phyloP scores from a whole-genome alignment of 2,113 vertebrate genomes.

The Pimephales promelas region DNA sequence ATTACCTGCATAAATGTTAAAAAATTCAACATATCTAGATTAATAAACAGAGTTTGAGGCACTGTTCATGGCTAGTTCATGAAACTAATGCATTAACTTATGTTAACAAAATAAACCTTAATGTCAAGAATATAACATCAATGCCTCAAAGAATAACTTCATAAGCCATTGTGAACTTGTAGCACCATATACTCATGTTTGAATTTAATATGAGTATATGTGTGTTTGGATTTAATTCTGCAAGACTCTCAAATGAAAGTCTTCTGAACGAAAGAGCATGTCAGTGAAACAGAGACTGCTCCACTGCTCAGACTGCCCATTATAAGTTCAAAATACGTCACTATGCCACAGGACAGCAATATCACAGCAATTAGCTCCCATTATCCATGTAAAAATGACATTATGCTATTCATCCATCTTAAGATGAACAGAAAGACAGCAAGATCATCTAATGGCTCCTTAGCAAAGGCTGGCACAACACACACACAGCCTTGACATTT shows the following conservation, averaged over 20 bases:
- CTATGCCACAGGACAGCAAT: slow-evolving; percentile 10
- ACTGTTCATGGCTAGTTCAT: neutral
- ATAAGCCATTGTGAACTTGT: neutral
- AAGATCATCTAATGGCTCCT: slow-evolving; percentile 11
- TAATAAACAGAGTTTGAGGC: neutral
- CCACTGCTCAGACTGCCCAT: neutral
- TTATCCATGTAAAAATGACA: slow-evolving; percentile 30
- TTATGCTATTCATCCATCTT: neutral
- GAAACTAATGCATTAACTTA: neutral
- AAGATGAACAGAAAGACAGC: slow-evolving; percentile 12
- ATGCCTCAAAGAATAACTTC: neutral
- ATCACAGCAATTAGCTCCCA: slow-evolving; percentile 36
- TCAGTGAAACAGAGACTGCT: neutral
- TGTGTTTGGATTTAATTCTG: neutral
- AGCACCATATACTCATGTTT: neutral
- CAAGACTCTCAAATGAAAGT: neutral
- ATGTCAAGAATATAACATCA: neutral
- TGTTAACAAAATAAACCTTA: neutral
- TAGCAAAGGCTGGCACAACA: slow-evolving; percentile 7
- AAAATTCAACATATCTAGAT: neutral
- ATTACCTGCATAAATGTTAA: neutral
- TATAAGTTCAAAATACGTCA: slow-evolving; percentile 5
- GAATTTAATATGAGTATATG: no score
- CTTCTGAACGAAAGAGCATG: neutral
- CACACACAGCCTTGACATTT: slow-evolving; percentile 10